These are phyloP conservation scores for Synergus umbraculus DNA, from an alignment of 2,888 invertebrate genomes.

Conservation along the genomic window DNA sequence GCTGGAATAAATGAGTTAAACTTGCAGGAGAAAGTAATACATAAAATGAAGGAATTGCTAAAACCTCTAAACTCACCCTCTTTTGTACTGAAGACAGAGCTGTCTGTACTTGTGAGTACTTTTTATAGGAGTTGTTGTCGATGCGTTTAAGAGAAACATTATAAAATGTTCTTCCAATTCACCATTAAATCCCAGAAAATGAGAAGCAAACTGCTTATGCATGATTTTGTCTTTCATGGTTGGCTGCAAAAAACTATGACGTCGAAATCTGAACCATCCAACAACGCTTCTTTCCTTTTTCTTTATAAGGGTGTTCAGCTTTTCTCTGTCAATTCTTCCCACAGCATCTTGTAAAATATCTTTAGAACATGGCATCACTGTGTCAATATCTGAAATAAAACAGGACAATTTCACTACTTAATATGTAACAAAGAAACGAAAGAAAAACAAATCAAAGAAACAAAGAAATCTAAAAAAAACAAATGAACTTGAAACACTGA, in stretches of 20 bases:
- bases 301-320: constrained; percentile 79
- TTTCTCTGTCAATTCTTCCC: constrained; percentile 80
- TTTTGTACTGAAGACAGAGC: constrained; percentile 81
- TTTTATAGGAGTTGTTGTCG: constrained; percentile 76
- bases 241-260: constrained; percentile 79
- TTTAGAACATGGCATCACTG: constrained; percentile 81
- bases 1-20: not conserved
- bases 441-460: no score
- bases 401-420: not conserved
- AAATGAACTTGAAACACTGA: not conserved
- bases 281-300: constrained; percentile 80
- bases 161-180: constrained; percentile 81
- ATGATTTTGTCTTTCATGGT: constrained; percentile 83
- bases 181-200: constrained; percentile 77
- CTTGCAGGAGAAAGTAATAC: not conserved
- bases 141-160: constrained; percentile 81
- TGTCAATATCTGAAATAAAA: constrained; percentile 78
- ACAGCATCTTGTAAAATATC: constrained; percentile 81
- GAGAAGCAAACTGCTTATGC: constrained; percentile 81
- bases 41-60: constrained; percentile 63
- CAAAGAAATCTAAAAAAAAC: not conserved
- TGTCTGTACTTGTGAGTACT: constrained; percentile 83
- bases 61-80: constrained; percentile 78
- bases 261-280: constrained; percentile 84
- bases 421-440: no score